Evolutionary conservation across 2,888 invertebrate genomes (phyloP).

Genomic region (Chaetogeoica ovagalla): DNA sequence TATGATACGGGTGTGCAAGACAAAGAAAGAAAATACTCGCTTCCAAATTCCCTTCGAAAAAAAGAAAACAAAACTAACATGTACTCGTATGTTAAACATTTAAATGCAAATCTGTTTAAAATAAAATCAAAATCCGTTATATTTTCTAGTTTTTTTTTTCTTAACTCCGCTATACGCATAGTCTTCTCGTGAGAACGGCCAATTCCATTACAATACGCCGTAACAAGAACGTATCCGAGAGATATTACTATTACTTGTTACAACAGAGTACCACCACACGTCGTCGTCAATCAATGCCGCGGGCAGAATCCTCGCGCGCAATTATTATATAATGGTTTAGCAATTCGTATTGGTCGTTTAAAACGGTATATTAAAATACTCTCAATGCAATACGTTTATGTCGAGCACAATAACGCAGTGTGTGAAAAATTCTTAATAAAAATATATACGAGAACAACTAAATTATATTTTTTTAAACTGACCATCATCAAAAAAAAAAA

Average conservation of each 20-base stretch:
- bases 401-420: background rate
- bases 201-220: constrained; percentile 12
- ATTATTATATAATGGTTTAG: background rate
- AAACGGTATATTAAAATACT: constrained; percentile 21
- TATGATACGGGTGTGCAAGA: no score
- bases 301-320: background rate
- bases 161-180: background rate
- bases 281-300: background rate
- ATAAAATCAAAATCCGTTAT: background rate
- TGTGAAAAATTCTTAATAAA: background rate
- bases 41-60: no score
- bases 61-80: no score
- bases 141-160: constrained; percentile 21
- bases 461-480: no score
- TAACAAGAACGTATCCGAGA: constrained; percentile 18
- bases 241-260: background rate
- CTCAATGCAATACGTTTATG: background rate
- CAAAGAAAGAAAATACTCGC: no score
- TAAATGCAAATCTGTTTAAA: no score
- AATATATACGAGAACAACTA: no score
- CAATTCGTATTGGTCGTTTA: constrained; percentile 17
- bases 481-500: no score
- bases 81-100: no score
- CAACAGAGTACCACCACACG: background rate
- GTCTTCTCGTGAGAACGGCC: constrained; percentile 3